Evolutionary conservation across 2,888 invertebrate species (phyloP), one percentile per base, ranked within the genome.

Genomic region (Acanthoscelides obtectus): DNA sequence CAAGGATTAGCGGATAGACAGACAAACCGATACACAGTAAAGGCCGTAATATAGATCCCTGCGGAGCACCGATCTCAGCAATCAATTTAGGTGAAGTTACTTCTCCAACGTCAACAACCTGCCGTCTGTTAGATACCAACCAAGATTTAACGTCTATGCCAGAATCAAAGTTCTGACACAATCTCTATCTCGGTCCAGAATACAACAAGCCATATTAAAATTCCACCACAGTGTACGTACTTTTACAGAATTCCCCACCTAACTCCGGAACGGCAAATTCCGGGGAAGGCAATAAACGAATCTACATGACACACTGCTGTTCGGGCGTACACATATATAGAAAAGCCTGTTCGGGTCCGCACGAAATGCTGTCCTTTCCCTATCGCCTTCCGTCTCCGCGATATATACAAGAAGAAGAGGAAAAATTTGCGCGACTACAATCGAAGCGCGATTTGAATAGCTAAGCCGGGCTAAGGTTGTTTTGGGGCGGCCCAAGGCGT

Each of bases 401-500:
- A 74, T 75, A 75, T 77, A 45, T 45, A 45, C 77, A 79, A 75
- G 79, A 79, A 75, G 79, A 75, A 79, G 80, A 82, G 78, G 80
- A 84, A 82, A 81, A 81, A 80, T 80, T 81, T 83, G 85, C 81
- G 79, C 84, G 80, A 81, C 84, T 84, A 84, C 83, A 84, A 85
- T 85, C 84, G 84, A 85, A 85, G 84, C 85, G 84, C 84, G 85
- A 85, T 85, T 85, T 85, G 85, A 85, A 85, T 85, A 85, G 85
- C 85, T 85, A 85, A 85, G 84, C 84, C 84, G 81, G 82, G 84
- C 84, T 84, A 84, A 84, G 85, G 84, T 84, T 84, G 84, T 84
- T 84, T 83, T 83, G 83, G 76, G 81, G 83, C 80, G 74, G 81
- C 76, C 81, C 85, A 84, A 83, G 80, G 80, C 83, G 80, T 84